Evolutionary conservation across 2,797 vertebrate genomes (phyloP).

Genomic region (Heliangelus exortis): DNA sequence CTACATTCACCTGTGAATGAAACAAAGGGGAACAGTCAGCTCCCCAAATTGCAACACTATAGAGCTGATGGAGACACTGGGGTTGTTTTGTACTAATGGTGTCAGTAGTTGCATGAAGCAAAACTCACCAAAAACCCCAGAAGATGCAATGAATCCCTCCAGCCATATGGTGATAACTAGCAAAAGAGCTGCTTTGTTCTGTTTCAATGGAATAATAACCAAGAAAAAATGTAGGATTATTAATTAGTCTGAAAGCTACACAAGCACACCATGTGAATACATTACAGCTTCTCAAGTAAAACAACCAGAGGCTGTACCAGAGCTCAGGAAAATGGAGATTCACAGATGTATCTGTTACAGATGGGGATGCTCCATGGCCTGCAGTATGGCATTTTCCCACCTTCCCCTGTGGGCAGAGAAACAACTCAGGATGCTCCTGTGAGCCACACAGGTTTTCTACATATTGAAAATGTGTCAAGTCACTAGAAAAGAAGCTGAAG

Average conservation of each 20-base stretch:
- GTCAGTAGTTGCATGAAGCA: neutral
- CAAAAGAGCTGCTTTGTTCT: neutral
- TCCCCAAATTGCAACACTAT: neutral
- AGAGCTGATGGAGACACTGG: neutral
- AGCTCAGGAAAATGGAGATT: neutral
- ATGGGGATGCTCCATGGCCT: fast-evolving
- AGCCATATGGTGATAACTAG: neutral
- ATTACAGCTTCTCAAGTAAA: neutral
- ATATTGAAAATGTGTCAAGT: neutral
- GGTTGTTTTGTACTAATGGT: neutral
- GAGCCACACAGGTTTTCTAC: neutral
- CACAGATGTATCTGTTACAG: fast-evolving
- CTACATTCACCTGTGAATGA: neutral
- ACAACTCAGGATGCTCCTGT: neutral
- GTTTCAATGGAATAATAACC: neutral
- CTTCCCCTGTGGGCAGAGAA: neutral
- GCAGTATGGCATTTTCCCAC: neutral
- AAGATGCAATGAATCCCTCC: neutral
- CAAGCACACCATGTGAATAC: fast-evolving
- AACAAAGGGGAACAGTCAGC: neutral
- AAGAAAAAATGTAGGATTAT: neutral
- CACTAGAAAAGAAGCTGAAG: neutral
- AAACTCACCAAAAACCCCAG: neutral
- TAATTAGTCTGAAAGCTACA: neutral
- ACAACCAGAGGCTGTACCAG: neutral